phyloP scores from a whole-genome alignment of 2,888 invertebrate genomes.

The Altica lythri region DNA sequence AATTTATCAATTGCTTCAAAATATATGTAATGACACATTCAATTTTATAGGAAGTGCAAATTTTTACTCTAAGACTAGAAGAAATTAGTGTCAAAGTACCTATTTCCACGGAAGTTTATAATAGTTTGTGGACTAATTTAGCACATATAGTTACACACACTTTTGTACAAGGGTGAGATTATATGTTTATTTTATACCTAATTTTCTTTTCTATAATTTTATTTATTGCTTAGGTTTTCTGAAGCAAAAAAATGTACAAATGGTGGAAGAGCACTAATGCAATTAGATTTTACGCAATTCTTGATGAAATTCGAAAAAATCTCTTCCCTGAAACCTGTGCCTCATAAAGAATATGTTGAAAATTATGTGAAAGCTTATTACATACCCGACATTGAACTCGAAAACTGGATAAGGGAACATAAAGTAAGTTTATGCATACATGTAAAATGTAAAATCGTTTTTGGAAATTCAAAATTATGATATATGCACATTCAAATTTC shows the following conservation, averaged over 20 bases:
- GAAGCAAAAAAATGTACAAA: constrained; percentile 93
- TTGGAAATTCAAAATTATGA: too few relatives aligned
- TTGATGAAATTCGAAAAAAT: constrained; percentile 88
- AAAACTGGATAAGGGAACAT: constrained; percentile 86
- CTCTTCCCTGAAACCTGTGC: constrained; percentile 80
- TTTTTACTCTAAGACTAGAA: constrained; percentile 77
- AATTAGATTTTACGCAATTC: constrained; percentile 94
- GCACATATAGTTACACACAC: constrained; percentile 84
- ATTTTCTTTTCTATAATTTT: not conserved
- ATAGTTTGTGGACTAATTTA: constrained; percentile 84
- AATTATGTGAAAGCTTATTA: constrained; percentile 96
- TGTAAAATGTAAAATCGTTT: too few relatives aligned
- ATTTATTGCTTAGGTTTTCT: constrained; percentile 66
- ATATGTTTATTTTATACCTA: constrained; percentile 4
- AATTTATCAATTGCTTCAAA: too few relatives aligned
- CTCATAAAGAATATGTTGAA: constrained; percentile 90
- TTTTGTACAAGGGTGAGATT: constrained; percentile 84
- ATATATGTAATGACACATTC: too few relatives aligned
- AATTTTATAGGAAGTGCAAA: constrained; percentile 68
- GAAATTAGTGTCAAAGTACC: constrained; percentile 73
- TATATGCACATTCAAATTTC: too few relatives aligned
- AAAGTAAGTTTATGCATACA: constrained; percentile 61
- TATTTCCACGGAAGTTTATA: constrained; percentile 70
- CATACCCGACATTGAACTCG: constrained; percentile 83
- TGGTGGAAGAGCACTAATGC: constrained; percentile 96